Evolutionary conservation across 2,888 invertebrate genomes (phyloP), one percentile per base, ranked within the genome.

Genomic region (Idaea straminata): DNA sequence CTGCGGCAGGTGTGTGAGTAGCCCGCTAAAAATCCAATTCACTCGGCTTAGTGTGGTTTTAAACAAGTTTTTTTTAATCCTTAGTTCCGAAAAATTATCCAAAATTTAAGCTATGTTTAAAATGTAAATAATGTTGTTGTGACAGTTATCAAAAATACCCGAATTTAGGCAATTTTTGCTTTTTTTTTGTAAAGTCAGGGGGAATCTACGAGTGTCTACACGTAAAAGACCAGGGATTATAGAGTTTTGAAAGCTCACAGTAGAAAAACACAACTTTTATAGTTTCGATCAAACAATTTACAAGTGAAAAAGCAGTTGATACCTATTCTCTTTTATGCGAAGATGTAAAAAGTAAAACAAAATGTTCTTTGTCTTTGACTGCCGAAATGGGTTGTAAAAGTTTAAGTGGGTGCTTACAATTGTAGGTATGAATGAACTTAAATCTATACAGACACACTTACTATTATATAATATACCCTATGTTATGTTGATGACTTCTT

Each of bases 271-370:
- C 15, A 15, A 5, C 15, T 15, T 58, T 59, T 7, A 7, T 16
- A 34, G 34, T 59, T 62, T 63, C 61, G 35, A 67, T 67, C 61
- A 25, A 67, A 63, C 69, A 66, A 65, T 69, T 66, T 62, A 15
- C 36, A 66, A 69, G 68, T 61, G 64, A 59, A 62, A 64, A 69
- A 72, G 72, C 72, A 74, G 25, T 16, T 16, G 59, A 34, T 59
- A 59, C 59, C 34, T 59, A 68, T 72, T 59, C 59, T 25, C 59
- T 16, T 80, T 81, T 77, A 78, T 72, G 75, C 73, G 73, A 69
- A 67, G 69, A 71, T 74, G 74, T 67, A 68, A 72, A 70, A 66
- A 69, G 74, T 75, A 74, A 74, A 72, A 74, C 63, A 68, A 72
- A 74, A 74, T 72, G 73, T 70, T 69, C 67, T 61, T 73, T 71